These are phyloP conservation scores for Sycophila texana DNA, from an alignment of 2,888 invertebrate species.

Conservation along the genomic window DNA sequence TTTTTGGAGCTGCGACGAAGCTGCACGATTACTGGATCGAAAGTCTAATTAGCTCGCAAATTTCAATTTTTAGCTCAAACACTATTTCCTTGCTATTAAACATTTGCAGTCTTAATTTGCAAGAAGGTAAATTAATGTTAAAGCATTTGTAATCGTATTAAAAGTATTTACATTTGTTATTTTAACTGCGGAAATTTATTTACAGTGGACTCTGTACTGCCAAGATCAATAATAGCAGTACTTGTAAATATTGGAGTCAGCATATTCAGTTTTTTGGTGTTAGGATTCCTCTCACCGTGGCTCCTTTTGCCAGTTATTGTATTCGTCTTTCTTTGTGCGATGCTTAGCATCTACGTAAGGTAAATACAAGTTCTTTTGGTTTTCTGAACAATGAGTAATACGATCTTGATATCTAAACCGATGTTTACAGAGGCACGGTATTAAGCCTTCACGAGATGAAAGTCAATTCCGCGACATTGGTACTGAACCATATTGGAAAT, in stretches of 20 bases:
- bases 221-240: slow-evolving; percentile 78
- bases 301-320: slow-evolving; percentile 75
- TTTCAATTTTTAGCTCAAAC: slow-evolving; percentile 76
- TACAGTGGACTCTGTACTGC: slow-evolving; percentile 78
- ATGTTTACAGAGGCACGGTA: slow-evolving; percentile 59
- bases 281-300: slow-evolving; percentile 76
- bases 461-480: slow-evolving; percentile 61
- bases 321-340: slow-evolving; percentile 72
- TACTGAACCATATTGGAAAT: slow-evolving; percentile 63
- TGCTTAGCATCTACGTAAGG: slow-evolving; percentile 73
- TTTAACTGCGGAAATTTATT: slow-evolving; percentile 28
- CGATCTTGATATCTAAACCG: slow-evolving; percentile 3
- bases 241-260: slow-evolving; percentile 78
- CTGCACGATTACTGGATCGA: slow-evolving; percentile 77
- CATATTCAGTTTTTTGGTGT: slow-evolving; percentile 74
- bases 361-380: slow-evolving; percentile 45
- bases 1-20: slow-evolving; percentile 76
- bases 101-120: slow-evolving; percentile 78
- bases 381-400: not conserved
- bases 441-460: slow-evolving; percentile 62
- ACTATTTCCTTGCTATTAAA: slow-evolving; percentile 77
- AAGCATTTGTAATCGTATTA: not conserved
- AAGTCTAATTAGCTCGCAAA: slow-evolving; percentile 75
- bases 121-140: slow-evolving; percentile 74
- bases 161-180: not conserved